Conservation (phyloP, 2,113 vertebrate species). For the Trachemys scripta region DNA sequence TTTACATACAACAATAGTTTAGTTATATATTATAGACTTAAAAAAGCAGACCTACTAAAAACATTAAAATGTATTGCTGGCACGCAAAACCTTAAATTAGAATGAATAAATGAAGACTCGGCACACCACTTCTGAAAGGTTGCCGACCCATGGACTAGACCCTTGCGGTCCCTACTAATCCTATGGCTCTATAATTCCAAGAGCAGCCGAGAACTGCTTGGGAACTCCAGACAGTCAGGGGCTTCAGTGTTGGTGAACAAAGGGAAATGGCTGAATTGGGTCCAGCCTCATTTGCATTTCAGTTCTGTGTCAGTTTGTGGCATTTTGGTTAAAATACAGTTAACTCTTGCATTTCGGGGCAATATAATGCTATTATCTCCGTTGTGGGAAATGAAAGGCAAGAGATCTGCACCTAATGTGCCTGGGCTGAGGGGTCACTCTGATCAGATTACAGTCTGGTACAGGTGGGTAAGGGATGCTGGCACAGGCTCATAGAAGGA, state of each 20-base stretch:
- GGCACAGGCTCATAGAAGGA: too few species aligned
- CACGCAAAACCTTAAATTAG: too few species aligned
- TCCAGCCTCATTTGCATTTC: not conserved
- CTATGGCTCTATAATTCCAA: not conserved
- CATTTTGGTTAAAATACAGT: not conserved
- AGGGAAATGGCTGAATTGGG: not conserved
- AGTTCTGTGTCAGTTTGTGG: not conserved
- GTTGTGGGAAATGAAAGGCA: not conserved
- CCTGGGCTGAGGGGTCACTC: not conserved
- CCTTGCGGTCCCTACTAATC: too few species aligned
- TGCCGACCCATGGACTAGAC: too few species aligned
- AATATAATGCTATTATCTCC: not conserved
- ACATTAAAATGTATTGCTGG: too few species aligned
- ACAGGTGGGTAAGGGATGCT: not conserved
- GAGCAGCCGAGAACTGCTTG: not conserved
- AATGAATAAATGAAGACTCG: too few species aligned
- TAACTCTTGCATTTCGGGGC: not conserved
- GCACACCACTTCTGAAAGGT: too few species aligned
- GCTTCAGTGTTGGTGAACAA: not conserved
- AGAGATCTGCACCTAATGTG: not conserved
- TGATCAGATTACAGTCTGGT: not conserved
- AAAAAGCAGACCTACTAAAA: too few species aligned
- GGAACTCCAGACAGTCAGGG: not conserved
- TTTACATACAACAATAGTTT: too few species aligned
- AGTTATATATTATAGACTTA: too few species aligned